These are phyloP conservation scores for Drosophila punjabiensis DNA, from an alignment of 1,140 invertebrate genomes.

Conservation along the genomic window DNA sequence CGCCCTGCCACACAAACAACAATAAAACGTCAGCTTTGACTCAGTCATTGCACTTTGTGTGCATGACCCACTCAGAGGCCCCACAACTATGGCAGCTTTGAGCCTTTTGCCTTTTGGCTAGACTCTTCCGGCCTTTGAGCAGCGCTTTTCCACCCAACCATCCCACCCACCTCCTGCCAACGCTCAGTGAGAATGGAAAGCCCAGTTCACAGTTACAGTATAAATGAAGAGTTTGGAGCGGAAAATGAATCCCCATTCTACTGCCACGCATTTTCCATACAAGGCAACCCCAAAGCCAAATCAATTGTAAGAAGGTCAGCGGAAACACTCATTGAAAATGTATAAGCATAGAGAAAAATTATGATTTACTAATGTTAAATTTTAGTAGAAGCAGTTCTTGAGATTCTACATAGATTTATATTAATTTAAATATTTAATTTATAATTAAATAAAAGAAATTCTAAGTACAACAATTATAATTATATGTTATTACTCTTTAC, in stretches of 20 bases:
- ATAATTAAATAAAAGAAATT: background rate
- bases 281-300: slow-evolving; percentile 47
- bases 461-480: too few species aligned
- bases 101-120: slow-evolving; percentile 71
- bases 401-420: too few species aligned
- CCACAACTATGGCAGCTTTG: slow-evolving; percentile 41
- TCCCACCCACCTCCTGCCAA: background rate
- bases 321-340: slow-evolving; percentile 4
- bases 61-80: slow-evolving; percentile 40
- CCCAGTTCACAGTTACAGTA: slow-evolving; percentile 66
- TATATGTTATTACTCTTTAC: background rate
- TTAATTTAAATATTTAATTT: background rate
- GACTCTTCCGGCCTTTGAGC: slow-evolving; percentile 77
- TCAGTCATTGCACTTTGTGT: slow-evolving; percentile 77
- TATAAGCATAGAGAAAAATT: slow-evolving; percentile 4
- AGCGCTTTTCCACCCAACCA: slow-evolving; percentile 10
- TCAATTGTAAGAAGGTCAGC: slow-evolving; percentile 79
- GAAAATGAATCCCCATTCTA: slow-evolving; percentile 42
- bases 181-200: slow-evolving; percentile 47
- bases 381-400: too few species aligned
- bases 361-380: too few species aligned
- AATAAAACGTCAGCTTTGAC: slow-evolving; percentile 77
- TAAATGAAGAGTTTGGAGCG: slow-evolving; percentile 69
- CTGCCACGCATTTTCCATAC: slow-evolving; percentile 30
- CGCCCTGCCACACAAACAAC: slow-evolving; percentile 56